A percentile compares a stretch with the other conserved stretches of the same genome.
Conservation (phyloP, 2,113 vertebrate species). For the Pampusana beccarii region DNA sequence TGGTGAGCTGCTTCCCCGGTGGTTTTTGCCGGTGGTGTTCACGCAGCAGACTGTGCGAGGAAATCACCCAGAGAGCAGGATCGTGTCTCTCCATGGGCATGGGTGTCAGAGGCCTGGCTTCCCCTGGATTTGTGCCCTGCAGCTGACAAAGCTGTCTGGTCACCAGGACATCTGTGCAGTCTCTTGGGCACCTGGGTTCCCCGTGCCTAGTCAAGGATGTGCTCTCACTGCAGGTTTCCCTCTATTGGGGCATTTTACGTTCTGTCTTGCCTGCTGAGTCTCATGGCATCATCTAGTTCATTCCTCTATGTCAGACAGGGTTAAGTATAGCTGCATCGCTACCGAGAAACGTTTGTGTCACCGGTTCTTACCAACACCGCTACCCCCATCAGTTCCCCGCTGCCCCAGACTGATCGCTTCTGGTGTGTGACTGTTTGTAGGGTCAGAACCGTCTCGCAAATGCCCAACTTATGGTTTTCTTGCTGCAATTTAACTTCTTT, state of each 20-base stretch:
- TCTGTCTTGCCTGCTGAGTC: not conserved
- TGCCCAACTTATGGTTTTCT: rapidly evolving
- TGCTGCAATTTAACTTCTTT: not conserved
- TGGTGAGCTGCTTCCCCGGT: not conserved
- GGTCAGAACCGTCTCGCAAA: not conserved
- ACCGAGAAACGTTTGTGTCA: not conserved
- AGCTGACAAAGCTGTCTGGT: not conserved
- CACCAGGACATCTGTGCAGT: not conserved
- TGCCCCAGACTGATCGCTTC: not conserved
- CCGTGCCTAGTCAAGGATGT: not conserved
- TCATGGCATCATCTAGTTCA: not conserved
- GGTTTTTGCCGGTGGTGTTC: not conserved
- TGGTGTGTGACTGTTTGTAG: not conserved
- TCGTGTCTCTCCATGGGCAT: not conserved
- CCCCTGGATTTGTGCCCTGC: not conserved
- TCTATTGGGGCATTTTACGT: rapidly evolving
- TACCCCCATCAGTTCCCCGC: not conserved
- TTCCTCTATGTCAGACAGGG: not conserved
- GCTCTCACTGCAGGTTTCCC: not conserved
- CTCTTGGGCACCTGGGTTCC: not conserved
- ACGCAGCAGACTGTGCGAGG: not conserved
- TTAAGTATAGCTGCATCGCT: not conserved
- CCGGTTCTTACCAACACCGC: not conserved
- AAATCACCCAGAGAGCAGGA: not conserved
- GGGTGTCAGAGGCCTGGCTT: not conserved